A percentile compares a stretch with the other conserved stretches of the same genome.
Evolutionary conservation across 2,797 vertebrate species (phyloP).

Genomic region (Psittacula derbiana): DNA sequence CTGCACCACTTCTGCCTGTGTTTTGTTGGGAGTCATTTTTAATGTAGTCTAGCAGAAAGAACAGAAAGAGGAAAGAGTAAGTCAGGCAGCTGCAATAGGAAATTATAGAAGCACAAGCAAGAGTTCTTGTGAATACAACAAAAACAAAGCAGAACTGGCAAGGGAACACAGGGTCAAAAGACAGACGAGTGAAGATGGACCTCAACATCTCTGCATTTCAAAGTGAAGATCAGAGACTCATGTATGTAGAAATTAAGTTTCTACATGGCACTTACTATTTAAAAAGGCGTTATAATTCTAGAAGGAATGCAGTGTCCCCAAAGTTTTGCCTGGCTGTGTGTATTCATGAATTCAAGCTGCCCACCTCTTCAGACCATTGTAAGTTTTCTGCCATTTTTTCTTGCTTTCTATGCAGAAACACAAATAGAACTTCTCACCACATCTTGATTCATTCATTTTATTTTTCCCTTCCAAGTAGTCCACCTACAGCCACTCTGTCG

Average conservation of each 20-base stretch:
- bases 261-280: neutral
- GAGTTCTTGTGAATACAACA: neutral
- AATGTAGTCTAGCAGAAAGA: neutral
- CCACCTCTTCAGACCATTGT: neutral
- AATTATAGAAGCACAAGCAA: rapidly evolving
- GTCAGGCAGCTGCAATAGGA: neutral
- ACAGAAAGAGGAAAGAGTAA: neutral
- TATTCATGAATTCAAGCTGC: neutral
- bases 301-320: neutral
- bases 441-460: neutral
- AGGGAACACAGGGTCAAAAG: neutral
- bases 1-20: neutral
- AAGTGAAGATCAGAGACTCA: neutral
- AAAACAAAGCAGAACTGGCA: neutral
- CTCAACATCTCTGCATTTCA: neutral
- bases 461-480: neutral
- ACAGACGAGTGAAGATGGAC: neutral
- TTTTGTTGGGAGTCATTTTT: neutral
- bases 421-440: neutral
- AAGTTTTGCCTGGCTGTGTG: neutral
- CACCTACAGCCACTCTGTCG: neutral
- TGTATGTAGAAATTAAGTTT: rapidly evolving
- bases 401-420: neutral
- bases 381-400: neutral
- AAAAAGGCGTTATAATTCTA: neutral